A percentile compares a stretch with the other conserved stretches of the same genome.
phyloP scores from a whole-genome alignment of 2,797 vertebrate species.

The Labroides dimidiatus region DNA sequence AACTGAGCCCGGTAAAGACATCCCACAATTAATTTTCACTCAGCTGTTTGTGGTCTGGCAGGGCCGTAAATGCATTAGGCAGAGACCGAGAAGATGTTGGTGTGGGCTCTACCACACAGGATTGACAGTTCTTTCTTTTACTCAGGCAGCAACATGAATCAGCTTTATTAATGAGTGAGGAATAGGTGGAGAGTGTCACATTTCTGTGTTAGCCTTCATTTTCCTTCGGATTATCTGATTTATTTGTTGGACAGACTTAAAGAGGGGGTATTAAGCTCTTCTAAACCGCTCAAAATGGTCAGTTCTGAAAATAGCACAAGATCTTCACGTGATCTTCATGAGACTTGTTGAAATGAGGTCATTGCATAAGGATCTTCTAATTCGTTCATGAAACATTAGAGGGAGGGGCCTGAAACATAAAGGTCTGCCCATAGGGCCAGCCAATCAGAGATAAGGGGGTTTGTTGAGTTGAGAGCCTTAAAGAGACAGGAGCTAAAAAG shows the following conservation, averaged over 20 bases:
- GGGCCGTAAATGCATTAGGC: conserved; percentile 11
- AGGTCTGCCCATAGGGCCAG: no score
- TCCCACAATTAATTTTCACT: conserved; percentile 35
- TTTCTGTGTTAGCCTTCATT: not conserved
- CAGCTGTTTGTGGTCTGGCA: conserved; percentile 26
- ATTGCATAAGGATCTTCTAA: no score
- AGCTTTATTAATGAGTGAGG: conserved; percentile 5
- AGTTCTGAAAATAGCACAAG: no score
- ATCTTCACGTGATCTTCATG: no score
- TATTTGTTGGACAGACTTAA: not conserved
- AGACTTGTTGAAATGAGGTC: no score
- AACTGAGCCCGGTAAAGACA: conserved; percentile 9
- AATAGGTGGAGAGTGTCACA: not conserved
- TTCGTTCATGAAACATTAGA: no score
- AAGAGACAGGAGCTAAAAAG: no score
- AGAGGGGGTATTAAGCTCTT: no score
- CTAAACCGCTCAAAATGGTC: no score
- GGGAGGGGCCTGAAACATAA: no score
- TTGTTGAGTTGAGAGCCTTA: no score
- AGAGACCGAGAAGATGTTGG: conserved; percentile 8
- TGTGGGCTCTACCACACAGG: conserved; percentile 3
- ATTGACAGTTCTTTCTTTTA: conserved; percentile 25
- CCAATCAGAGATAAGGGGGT: no score
- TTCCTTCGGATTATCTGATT: not conserved
- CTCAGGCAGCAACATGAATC: conserved; percentile 18